Evolutionary conservation across 2,113 vertebrate genomes (phyloP).

Genomic region (Rhegmatorhina hoffmannsi): DNA sequence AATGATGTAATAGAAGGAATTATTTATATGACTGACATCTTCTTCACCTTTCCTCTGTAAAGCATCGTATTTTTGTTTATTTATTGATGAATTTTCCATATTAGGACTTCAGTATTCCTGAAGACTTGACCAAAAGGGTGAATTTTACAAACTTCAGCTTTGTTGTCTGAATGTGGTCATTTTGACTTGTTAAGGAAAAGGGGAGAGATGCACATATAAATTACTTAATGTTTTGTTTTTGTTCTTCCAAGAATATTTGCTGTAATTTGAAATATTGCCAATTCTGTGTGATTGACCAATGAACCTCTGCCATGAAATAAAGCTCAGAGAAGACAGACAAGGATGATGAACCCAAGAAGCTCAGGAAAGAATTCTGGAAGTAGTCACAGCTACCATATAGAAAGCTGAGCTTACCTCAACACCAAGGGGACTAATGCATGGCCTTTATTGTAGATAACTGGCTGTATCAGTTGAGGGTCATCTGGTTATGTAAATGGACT

Average conservation of each 20-base stretch:
- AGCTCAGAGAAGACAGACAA: background rate
- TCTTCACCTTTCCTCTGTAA: background rate
- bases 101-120: background rate
- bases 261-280: background rate
- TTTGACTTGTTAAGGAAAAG: background rate
- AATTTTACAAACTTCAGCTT: background rate
- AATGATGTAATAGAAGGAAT: background rate
- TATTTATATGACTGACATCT: background rate
- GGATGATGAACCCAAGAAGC: background rate
- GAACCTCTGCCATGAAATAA: background rate
- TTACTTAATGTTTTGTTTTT: background rate
- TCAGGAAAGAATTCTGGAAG: background rate
- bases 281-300: fast-evolving
- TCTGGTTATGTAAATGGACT: background rate
- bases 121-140: background rate
- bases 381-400: background rate
- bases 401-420: background rate
- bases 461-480: background rate
- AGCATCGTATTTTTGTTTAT: background rate
- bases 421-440: background rate
- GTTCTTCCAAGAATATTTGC: background rate
- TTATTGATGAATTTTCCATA: background rate
- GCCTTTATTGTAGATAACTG: background rate
- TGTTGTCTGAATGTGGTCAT: background rate
- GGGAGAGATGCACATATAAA: background rate